Evolutionary conservation across 2,113 vertebrate species (phyloP).

Genomic region (Noctilio leporinus): DNA sequence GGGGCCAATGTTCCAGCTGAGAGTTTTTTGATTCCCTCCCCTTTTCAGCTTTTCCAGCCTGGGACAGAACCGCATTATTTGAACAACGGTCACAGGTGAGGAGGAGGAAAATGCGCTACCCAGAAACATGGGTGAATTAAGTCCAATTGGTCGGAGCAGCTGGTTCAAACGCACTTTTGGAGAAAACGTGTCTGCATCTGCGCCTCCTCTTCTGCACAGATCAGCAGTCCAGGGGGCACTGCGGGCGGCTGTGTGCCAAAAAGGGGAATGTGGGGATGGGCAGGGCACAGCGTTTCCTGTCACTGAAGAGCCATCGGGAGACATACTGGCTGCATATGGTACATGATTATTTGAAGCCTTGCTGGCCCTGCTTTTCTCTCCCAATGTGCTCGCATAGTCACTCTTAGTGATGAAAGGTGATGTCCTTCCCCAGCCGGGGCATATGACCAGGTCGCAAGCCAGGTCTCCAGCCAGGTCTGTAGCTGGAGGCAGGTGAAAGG

Average conservation of each 20-base stretch:
- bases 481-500: too few relatives aligned
- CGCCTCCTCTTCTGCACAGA: neutral
- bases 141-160: slow-evolving; percentile 15
- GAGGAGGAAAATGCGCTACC: neutral
- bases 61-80: neutral
- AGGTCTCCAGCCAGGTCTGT: too few relatives aligned
- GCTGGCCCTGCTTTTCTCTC: neutral
- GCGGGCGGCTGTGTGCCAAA: too few relatives aligned
- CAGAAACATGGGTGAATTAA: slow-evolving; percentile 13
- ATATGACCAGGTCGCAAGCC: too few relatives aligned
- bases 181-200: neutral
- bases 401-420: neutral
- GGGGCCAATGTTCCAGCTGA: neutral
- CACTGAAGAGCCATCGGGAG: neutral
- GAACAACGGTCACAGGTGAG: slow-evolving; percentile 6
- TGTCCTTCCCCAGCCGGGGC: too few relatives aligned
- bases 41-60: neutral
- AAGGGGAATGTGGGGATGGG: neutral
- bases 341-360: neutral
- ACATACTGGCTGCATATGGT: neutral
- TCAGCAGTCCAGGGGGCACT: neutral
- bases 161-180: neutral
- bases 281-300: neutral
- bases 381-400: neutral
- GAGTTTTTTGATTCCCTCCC: slow-evolving; percentile 21